Conservation (phyloP, 2,113 vertebrate species). For the Muntiacus muntjak region DNA sequence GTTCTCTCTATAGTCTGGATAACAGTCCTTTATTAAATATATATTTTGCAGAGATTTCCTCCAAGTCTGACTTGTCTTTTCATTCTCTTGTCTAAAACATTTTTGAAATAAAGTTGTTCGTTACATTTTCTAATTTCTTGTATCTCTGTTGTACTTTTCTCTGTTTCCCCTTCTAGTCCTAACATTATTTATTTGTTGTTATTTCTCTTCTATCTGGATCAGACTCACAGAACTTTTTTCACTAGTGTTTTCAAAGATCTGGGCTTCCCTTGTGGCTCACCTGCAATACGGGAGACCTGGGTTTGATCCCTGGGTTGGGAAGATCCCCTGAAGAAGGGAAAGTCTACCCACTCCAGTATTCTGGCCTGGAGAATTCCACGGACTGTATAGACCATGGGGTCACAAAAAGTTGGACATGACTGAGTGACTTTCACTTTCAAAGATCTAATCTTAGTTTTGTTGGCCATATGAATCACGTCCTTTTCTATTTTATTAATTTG, state of each 20-base stretch:
- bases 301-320: background rate
- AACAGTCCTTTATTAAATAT: background rate
- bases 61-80: background rate
- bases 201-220: background rate
- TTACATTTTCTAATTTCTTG: background rate
- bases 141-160: background rate
- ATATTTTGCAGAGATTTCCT: background rate
- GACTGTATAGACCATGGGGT: background rate
- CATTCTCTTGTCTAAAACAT: background rate
- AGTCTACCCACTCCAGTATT: background rate
- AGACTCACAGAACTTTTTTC: background rate
- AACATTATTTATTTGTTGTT: background rate
- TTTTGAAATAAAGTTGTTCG: background rate
- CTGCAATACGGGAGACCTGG: background rate
- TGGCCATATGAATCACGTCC: background rate
- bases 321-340: background rate
- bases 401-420: background rate
- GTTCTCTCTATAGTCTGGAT: background rate
- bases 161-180: background rate
- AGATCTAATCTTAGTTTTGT: background rate
- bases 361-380: background rate
- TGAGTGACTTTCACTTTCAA: background rate
- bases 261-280: background rate
- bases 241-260: background rate
- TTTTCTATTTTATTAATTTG: slow-evolving; percentile 10